Evolutionary conservation across 2,797 vertebrate genomes (phyloP).

Genomic region (Garrulus glandarius): DNA sequence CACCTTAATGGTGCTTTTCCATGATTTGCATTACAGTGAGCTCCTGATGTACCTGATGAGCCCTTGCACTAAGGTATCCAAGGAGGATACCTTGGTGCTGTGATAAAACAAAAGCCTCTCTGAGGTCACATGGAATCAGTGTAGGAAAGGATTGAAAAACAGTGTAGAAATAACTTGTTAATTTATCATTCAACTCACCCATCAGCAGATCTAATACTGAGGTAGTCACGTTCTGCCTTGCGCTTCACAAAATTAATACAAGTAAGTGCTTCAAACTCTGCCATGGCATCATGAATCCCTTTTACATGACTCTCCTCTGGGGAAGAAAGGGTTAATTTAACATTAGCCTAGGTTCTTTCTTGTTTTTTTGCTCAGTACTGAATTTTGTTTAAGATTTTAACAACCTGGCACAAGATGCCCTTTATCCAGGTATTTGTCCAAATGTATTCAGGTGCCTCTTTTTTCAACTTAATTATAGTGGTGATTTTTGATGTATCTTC

Average conservation of each 20-base stretch:
- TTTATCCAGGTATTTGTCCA: background rate
- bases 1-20: background rate
- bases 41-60: background rate
- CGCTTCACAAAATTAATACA: constrained; percentile 65
- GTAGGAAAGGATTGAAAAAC: background rate
- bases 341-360: background rate
- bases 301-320: constrained; percentile 29
- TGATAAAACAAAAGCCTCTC: background rate
- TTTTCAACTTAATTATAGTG: background rate
- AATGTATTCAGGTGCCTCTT: background rate
- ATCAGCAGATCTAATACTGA: constrained; percentile 44
- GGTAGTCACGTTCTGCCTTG: constrained; percentile 50
- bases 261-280: constrained; percentile 65
- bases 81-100: background rate
- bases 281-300: constrained; percentile 57
- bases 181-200: constrained; percentile 39
- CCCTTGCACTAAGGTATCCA: background rate
- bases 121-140: background rate
- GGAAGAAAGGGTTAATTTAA: background rate
- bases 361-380: background rate
- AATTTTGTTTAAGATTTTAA: background rate
- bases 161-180: background rate
- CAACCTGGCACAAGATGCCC: background rate
- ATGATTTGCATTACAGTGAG: background rate
- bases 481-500: background rate